A percentile compares a stretch with the other conserved stretches of the same genome.
phyloP scores from a whole-genome alignment of 92 coral and sea anemone genomes.

The Scolanthus callimorphus region DNA sequence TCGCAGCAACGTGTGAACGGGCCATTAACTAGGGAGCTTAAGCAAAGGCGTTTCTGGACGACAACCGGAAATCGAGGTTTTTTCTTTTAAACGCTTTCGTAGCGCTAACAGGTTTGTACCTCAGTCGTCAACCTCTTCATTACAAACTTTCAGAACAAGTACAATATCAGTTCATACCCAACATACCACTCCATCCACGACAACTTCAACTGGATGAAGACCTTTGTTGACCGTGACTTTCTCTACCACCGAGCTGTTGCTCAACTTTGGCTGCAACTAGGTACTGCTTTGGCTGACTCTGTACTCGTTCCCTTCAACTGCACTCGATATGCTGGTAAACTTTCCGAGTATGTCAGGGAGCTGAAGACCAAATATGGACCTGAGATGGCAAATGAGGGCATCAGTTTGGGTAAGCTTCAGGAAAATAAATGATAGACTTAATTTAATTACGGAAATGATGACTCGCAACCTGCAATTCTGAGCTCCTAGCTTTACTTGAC shows the following conservation, averaged over 20 bases:
- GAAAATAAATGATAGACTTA: too few relatives aligned
- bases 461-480: too few relatives aligned
- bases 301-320: slow-evolving; percentile 58
- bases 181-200: slow-evolving; percentile 75
- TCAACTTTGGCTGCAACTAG: slow-evolving; percentile 64
- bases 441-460: too few relatives aligned
- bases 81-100: too few relatives aligned
- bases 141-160: slow-evolving; percentile 19
- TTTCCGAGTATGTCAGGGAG: slow-evolving; percentile 33
- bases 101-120: too few relatives aligned
- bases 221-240: slow-evolving; percentile 78
- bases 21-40: too few relatives aligned
- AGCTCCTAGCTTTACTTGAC: too few relatives aligned
- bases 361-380: slow-evolving; percentile 25
- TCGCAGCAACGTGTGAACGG: too few relatives aligned
- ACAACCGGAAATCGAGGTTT: too few relatives aligned
- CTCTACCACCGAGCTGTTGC: slow-evolving; percentile 58
- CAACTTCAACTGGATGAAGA: slow-evolving; percentile 67
- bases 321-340: slow-evolving; percentile 43
- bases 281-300: slow-evolving; percentile 42
- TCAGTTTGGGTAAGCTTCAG: slow-evolving; percentile 65
- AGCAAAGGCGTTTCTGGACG: too few relatives aligned
- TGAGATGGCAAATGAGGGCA: slow-evolving; percentile 27
- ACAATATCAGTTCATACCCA: slow-evolving; percentile 38
- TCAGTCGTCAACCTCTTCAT: too few relatives aligned